phyloP scores from a whole-genome alignment of 2,797 vertebrate species.

The Antrozous pallidus region DNA sequence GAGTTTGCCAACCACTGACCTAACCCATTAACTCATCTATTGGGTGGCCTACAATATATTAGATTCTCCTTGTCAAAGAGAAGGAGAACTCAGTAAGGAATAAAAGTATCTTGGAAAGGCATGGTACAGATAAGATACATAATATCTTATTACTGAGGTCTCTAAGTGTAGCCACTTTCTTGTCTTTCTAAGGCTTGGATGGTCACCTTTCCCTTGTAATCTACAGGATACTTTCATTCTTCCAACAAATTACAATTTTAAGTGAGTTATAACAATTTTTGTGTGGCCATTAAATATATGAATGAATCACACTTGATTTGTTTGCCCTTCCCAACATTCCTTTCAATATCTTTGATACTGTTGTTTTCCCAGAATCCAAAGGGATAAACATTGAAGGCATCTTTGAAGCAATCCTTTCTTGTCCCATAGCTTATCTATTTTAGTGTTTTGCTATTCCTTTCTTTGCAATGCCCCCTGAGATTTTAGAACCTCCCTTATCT shows the following conservation, averaged over 20 bases:
- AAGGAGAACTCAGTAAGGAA: background rate
- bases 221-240: background rate
- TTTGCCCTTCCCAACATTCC: background rate
- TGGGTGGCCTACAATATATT: background rate
- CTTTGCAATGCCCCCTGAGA: constrained; percentile 11
- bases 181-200: background rate
- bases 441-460: background rate
- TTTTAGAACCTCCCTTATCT: background rate
- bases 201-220: background rate
- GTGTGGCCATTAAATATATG: background rate
- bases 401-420: background rate
- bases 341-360: background rate
- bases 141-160: background rate
- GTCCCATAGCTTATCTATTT: background rate
- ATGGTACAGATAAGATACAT: background rate
- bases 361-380: background rate
- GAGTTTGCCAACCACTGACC: too few relatives aligned
- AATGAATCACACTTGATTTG: background rate
- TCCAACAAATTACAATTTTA: background rate
- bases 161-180: background rate
- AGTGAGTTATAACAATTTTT: background rate
- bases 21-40: background rate
- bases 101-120: background rate
- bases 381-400: background rate
- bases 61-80: background rate